Evolutionary conservation across 2,888 invertebrate species (phyloP).

Genomic region (Cantharis flavilabris): DNA sequence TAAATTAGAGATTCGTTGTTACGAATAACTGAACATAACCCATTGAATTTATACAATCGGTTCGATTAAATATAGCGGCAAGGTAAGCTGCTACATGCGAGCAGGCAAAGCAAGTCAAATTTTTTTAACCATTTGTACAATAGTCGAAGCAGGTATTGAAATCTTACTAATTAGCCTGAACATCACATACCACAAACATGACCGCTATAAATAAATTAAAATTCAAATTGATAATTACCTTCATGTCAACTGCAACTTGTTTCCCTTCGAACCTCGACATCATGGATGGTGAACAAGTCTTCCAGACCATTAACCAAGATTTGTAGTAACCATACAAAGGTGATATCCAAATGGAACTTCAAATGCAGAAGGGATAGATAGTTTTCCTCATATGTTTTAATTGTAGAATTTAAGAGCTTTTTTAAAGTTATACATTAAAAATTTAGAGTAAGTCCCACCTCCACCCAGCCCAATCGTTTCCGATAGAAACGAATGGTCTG

Average conservation of each 20-base stretch:
- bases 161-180: background rate
- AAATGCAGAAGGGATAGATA: background rate
- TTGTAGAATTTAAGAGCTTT: background rate
- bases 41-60: background rate
- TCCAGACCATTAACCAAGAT: background rate
- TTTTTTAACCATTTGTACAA: too few relatives aligned
- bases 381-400: background rate
- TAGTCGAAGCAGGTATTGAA: too few relatives aligned
- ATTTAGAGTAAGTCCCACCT: slow-evolving; percentile 41
- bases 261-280: background rate
- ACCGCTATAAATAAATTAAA: background rate
- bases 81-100: background rate
- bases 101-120: background rate
- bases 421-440: background rate
- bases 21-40: background rate
- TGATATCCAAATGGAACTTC: background rate
- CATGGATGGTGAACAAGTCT: background rate
- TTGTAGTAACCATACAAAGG: background rate
- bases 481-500: slow-evolving; percentile 42
- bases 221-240: background rate
- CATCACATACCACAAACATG: background rate
- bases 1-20: background rate
- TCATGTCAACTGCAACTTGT: background rate
- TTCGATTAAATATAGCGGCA: background rate
- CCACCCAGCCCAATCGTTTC: slow-evolving; percentile 49